A percentile compares a stretch with the other conserved stretches of the same genome.
phyloP scores from a whole-genome alignment of 2,888 invertebrate species.

The Morinoia aosen region DNA sequence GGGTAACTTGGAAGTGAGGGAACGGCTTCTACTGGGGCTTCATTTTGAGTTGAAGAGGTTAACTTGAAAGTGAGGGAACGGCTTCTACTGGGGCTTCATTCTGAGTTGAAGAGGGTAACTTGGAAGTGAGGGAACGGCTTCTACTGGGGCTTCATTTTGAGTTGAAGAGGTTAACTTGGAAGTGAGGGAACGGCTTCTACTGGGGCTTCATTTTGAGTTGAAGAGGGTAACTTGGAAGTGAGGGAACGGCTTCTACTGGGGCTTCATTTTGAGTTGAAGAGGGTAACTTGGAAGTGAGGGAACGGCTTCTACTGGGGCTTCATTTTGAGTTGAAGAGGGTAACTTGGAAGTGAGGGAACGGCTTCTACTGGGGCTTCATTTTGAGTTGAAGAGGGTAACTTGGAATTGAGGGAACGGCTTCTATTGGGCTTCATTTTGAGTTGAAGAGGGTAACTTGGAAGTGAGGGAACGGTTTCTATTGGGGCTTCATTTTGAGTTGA shows the following conservation, averaged over 20 bases:
- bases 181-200: constrained; percentile 35
- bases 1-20: no score
- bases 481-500: constrained; percentile 32
- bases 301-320: constrained; percentile 38
- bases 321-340: constrained; percentile 1
- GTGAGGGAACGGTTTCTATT: constrained; percentile 24
- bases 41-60: neutral
- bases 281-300: no score
- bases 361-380: constrained; percentile 35
- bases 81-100: constrained; percentile 35
- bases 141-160: constrained; percentile 33
- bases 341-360: neutral
- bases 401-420: constrained; percentile 21
- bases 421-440: constrained; percentile 27
- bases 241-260: constrained; percentile 40
- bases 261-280: constrained; percentile 22
- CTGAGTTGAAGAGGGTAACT: neutral
- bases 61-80: neutral
- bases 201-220: constrained; percentile 31
- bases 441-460: neutral
- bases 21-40: constrained; percentile 38
- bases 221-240: neutral
- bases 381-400: neutral
- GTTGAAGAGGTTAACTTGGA: neutral
- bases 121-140: constrained; percentile 21